Evolutionary conservation across 2,888 invertebrate genomes (phyloP), one percentile per base, ranked within the genome.

Genomic region (Caenorhabditis sp.): DNA sequence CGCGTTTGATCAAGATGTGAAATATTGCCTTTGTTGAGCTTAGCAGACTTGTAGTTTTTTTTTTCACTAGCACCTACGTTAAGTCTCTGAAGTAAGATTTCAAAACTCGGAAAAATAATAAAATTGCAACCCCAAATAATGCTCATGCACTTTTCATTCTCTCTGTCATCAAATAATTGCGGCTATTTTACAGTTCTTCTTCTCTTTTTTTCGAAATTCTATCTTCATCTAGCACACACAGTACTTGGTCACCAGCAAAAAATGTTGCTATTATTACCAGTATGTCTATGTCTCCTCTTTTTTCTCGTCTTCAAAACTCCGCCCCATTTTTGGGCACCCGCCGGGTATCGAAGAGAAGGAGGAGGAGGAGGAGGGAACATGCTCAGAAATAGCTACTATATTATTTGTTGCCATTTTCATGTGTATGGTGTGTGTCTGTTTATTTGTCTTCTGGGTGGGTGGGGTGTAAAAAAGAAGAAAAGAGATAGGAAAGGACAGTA

Each of bases 211-310:
- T 43, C 10, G 43, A 7, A 43, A 43, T 17, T 14, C 17, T 43
- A 23, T 43, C 64, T 64, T 52, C 20, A 49, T 36, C 62, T 61
- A 36, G 36, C 36, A 36, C 36, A 36, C 36, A 36, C 14, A 43
- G 64, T 65, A 70, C 70, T 56, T 50, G 27, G 60, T 43, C 43
- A 43, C 3, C 43, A 43, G 36, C 10, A 36, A 36, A 36, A 36
- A 36, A 36, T 17, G 7, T 14, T 14, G 43, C 43, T 43, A 43
- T 43, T 43, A 43, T 43, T 43, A 43, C 43, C 43, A 43, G 17
- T 43, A 14, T 43, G 17, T 43, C 43, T 43, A 2, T 43, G 10
- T 43, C 17, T 43, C 43, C 43, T 43, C 43, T 43, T 17, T 43
- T 43, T 43, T 7, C 17, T 7, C 14, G 17, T 43, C 43, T 14